Conservation (phyloP, 1,140 invertebrate species). For the Zaprionus nigranus region DNA sequence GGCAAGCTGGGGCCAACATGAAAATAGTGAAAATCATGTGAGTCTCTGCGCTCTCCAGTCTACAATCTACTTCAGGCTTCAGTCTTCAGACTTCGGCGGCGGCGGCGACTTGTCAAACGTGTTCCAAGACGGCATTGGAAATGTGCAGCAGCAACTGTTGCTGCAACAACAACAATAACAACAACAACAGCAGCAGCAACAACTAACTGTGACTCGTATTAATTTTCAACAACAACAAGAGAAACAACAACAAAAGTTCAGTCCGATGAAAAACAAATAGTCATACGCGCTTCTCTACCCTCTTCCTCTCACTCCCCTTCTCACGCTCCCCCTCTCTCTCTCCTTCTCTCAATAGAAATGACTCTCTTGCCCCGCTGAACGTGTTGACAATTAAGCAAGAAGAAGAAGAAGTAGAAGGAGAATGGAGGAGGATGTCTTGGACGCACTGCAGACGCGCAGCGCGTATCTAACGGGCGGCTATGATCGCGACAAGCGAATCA, state of each 20-base stretch:
- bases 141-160: slow-evolving; percentile 59
- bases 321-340: background rate
- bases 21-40: slow-evolving; percentile 83
- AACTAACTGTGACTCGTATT: slow-evolving; percentile 77
- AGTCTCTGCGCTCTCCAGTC: slow-evolving; percentile 30
- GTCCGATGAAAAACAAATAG: slow-evolving; percentile 52
- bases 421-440: slow-evolving; percentile 85
- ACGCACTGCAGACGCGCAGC: slow-evolving; percentile 85
- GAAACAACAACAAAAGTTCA: slow-evolving; percentile 40
- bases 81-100: slow-evolving; percentile 11
- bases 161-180: slow-evolving; percentile 25
- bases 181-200: slow-evolving; percentile 35
- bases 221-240: slow-evolving; percentile 65
- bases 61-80: slow-evolving; percentile 46
- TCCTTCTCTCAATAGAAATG: slow-evolving; percentile 42
- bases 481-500: slow-evolving; percentile 87
- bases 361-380: slow-evolving; percentile 26
- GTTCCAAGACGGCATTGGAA: slow-evolving; percentile 78
- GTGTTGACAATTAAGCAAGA: slow-evolving; percentile 46
- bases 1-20: slow-evolving; percentile 57
- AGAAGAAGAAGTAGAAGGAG: background rate
- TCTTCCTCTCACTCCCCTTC: background rate
- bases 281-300: slow-evolving; percentile 38
- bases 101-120: slow-evolving; percentile 76
- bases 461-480: slow-evolving; percentile 88